phyloP scores from a whole-genome alignment of 2,113 vertebrate genomes.

The Alces alces region DNA sequence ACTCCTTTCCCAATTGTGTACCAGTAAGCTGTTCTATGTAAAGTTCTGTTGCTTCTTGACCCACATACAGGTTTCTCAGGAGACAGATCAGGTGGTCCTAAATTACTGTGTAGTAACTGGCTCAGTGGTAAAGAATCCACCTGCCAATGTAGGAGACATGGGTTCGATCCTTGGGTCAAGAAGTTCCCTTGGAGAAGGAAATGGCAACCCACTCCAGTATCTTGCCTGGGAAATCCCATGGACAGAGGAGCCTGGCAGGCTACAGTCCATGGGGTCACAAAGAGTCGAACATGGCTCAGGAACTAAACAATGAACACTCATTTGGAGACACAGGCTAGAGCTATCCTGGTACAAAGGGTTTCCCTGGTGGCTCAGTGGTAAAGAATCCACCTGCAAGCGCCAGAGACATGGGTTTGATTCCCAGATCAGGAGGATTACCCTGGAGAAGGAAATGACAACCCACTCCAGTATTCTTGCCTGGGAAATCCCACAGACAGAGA shows the following conservation, averaged over 20 bases:
- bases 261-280: neutral
- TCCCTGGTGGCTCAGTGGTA: neutral
- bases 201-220: neutral
- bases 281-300: neutral
- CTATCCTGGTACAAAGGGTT: neutral
- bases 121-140: neutral
- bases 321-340: neutral
- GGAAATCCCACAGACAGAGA: fast-evolving
- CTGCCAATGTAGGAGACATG: neutral
- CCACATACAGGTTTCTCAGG: neutral
- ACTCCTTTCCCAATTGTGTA: neutral
- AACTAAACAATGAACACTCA: neutral
- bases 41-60: neutral
- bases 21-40: neutral
- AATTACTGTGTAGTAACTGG: neutral
- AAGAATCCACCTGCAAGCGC: neutral
- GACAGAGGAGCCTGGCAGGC: neutral
- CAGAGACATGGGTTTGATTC: neutral
- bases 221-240: neutral
- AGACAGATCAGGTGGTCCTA: neutral
- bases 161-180: neutral
- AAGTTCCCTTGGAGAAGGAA: neutral
- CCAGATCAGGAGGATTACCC: neutral
- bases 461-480: neutral
- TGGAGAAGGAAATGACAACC: neutral